Evolutionary conservation across 2,888 invertebrate genomes (phyloP).

Genomic region (Agriotes lineatus): DNA sequence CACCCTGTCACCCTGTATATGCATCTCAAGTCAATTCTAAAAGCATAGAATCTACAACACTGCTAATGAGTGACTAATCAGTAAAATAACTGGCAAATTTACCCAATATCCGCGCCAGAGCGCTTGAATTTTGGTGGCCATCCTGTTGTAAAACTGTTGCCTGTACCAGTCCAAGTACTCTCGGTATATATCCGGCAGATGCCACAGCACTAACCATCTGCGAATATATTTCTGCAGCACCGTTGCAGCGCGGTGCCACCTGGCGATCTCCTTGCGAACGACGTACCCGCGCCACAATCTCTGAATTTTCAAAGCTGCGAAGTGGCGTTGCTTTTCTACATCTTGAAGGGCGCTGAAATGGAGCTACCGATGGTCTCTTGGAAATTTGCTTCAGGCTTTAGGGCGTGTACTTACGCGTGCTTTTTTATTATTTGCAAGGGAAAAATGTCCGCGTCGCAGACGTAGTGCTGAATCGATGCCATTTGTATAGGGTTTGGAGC

Average conservation of each 20-base stretch:
- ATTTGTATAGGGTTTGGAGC: constrained; percentile 46
- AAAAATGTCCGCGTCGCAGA: constrained; percentile 53
- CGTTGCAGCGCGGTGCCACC: constrained; percentile 53
- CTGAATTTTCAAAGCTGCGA: constrained; percentile 60
- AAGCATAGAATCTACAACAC: too few species aligned
- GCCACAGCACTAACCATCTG: constrained; percentile 57
- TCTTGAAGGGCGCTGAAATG: constrained; percentile 41
- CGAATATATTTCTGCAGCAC: constrained; percentile 59
- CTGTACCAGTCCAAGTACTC: constrained; percentile 41
- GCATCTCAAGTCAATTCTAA: too few species aligned
- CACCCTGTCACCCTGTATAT: too few species aligned
- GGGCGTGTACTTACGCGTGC: constrained; percentile 52
- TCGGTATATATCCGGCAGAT: constrained; percentile 46
- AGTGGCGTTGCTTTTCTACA: constrained; percentile 50
- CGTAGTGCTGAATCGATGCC: constrained; percentile 62
- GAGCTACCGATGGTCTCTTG: too few species aligned
- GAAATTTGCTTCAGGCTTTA: too few species aligned
- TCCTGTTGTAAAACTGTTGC: constrained; percentile 49
- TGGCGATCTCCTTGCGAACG: constrained; percentile 52
- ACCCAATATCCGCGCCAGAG: constrained; percentile 60
- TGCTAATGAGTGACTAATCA: too few species aligned
- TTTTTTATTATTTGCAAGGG: constrained; percentile 51
- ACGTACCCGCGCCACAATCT: constrained; percentile 56
- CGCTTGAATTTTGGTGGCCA: constrained; percentile 62
- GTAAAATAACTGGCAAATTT: too few species aligned